Evolutionary conservation across 2,113 vertebrate genomes (phyloP).

Genomic region (Bos javanicus): DNA sequence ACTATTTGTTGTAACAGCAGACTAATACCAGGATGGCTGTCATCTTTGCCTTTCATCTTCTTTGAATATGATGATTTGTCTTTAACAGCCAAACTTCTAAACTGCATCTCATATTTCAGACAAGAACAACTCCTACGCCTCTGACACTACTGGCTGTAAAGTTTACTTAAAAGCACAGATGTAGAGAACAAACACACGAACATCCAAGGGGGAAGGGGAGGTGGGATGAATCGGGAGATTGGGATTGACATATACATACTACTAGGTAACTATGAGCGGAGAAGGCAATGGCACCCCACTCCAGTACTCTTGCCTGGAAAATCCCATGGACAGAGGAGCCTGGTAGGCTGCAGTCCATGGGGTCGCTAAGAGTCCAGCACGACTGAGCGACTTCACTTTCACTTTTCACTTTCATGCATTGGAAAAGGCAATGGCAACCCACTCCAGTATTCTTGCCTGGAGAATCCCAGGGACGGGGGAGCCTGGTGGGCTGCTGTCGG

Average conservation of each 20-base stretch:
- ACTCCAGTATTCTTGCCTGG: no score
- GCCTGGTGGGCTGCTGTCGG: no score
- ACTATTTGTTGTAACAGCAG: background rate
- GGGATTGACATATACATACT: background rate
- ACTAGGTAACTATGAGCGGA: background rate
- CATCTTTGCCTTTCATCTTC: background rate
- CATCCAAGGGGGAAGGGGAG: background rate
- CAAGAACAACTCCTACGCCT: background rate
- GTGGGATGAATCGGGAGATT: background rate
- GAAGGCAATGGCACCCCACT: no score
- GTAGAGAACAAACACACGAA: background rate
- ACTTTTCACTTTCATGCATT: no score
- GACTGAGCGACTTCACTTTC: no score
- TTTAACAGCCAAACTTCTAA: background rate
- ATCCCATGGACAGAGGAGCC: no score
- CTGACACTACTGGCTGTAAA: background rate
- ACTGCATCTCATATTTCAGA: background rate
- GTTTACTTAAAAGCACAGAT: background rate
- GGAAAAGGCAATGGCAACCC: no score
- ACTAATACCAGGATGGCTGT: background rate
- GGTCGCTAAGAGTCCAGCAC: fast-evolving
- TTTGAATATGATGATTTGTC: background rate
- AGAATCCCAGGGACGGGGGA: no score
- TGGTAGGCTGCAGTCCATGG: no score
- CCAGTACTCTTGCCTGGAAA: no score